These are phyloP conservation scores for Cyrtonyx montezumae DNA, from an alignment of 2,113 vertebrate species.

Conservation along the genomic window DNA sequence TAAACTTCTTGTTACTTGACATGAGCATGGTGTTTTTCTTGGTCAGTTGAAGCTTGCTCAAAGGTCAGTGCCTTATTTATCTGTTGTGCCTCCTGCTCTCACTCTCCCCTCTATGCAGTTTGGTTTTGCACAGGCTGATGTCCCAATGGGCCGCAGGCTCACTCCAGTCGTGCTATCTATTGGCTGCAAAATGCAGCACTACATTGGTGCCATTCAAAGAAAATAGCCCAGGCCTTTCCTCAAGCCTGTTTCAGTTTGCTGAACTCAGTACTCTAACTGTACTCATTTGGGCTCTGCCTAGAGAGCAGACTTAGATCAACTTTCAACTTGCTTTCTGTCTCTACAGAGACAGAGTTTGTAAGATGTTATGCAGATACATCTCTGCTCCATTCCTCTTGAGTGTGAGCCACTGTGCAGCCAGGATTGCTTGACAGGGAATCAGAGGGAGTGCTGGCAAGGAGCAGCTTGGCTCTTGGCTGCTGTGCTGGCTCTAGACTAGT, in stretches of 20 bases:
- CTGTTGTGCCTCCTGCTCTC: neutral
- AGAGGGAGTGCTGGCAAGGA: neutral
- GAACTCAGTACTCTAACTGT: neutral
- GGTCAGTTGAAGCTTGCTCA: neutral
- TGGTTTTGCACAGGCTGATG: neutral
- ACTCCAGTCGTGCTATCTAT: neutral
- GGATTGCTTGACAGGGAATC: neutral
- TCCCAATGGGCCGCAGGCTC: neutral
- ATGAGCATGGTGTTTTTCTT: rapidly evolving
- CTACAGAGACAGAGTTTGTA: neutral
- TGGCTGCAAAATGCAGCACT: neutral
- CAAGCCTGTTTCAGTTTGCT: neutral
- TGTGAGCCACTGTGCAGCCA: neutral
- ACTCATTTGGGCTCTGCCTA: neutral
- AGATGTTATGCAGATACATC: neutral
- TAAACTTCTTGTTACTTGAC: neutral
- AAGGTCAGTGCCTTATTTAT: neutral
- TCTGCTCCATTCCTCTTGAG: neutral
- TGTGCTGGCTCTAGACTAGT: neutral
- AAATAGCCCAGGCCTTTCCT: neutral
- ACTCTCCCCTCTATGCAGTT: neutral
- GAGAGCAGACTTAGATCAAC: neutral
- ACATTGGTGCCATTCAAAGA: neutral
- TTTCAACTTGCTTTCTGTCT: neutral
- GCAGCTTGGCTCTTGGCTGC: neutral